Evolutionary conservation across 2,113 vertebrate species (phyloP), one percentile per base, ranked within the genome.

Genomic region (Xyliphius kryptos): DNA sequence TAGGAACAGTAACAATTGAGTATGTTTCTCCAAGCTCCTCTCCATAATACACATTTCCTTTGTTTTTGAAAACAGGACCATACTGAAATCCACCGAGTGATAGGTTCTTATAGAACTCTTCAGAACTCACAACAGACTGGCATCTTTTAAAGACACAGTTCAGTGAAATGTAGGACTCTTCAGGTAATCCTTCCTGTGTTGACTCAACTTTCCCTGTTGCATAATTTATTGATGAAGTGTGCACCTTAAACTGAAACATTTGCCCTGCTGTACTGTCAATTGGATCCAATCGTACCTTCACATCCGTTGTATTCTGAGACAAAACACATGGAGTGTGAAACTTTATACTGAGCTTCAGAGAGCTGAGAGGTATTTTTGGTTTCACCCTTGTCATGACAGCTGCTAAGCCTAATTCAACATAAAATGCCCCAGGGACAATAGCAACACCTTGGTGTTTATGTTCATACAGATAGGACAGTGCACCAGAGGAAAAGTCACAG

Each of bases 341-440:
- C 41, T 10, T 61, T 47, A 91, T 71, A 61, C 77, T 83, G 36
- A 92, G 74, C 67, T 83, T 76, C 26, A 89, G 80, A 15, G 70
- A 72, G 36, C 76, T 79, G 19, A 86, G 64, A 5, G 89, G 80
- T 47, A 77, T 79, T 71, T 76, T 88, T 61, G 85, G 86, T 40
- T 48, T 80, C 15, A 80, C 69, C 50, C 72, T 85, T 38, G 60
- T 82, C 71, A 89, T 70, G 56, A 87, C 73, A 48, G 87, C 80
- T 36, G 89, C 88, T 61, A 83, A 85, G 63, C 79, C 91, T 61
- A 92, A 75, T 69, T 94, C 92, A 0, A 69, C 87, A 62, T 87
- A 89, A 40, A 93, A 79, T 0, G 90, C 78, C 2, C 87, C 89
- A 1, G 90, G 90, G n/a, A 89, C 81, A 72, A 92, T 82, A 43